Conservation (phyloP, 2,113 vertebrate genomes). For the Mohoua ochrocephala region DNA sequence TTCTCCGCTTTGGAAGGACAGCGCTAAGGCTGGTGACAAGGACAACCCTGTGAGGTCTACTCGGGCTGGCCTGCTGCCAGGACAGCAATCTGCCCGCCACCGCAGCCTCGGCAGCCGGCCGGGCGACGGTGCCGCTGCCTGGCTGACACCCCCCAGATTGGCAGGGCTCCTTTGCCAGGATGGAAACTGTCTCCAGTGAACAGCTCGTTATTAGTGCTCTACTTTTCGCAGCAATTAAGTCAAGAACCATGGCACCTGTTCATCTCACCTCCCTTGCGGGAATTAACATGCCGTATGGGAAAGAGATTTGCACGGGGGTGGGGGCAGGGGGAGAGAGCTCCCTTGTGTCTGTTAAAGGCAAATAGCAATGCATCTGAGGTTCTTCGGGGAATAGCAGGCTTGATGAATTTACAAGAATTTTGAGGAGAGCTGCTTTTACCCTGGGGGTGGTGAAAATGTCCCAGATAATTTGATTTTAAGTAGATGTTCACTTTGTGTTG, state of each 20-base stretch:
- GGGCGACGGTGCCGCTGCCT: neutral
- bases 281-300: conserved; percentile 20
- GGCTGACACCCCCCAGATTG: neutral
- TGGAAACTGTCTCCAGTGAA: neutral
- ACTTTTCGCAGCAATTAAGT: conserved; percentile 31
- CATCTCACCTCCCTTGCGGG: neutral
- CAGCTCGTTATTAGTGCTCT: conserved; percentile 41
- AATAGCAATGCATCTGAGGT: neutral
- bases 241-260: conserved; percentile 25
- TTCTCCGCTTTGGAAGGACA: neutral
- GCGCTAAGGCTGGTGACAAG: neutral
- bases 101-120: neutral
- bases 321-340: neutral
- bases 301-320: neutral
- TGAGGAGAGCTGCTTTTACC: conserved; percentile 12
- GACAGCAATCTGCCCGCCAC: neutral
- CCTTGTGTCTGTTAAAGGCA: neutral
- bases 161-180: neutral
- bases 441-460: neutral
- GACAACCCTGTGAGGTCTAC: neutral
- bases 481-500: conserved; percentile 17
- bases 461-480: conserved; percentile 45
- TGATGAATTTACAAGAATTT: conserved; percentile 20
- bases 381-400: neutral
- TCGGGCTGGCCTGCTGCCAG: neutral